Evolutionary conservation across 2,113 vertebrate species (phyloP).

Genomic region (Todiramphus chloris): DNA sequence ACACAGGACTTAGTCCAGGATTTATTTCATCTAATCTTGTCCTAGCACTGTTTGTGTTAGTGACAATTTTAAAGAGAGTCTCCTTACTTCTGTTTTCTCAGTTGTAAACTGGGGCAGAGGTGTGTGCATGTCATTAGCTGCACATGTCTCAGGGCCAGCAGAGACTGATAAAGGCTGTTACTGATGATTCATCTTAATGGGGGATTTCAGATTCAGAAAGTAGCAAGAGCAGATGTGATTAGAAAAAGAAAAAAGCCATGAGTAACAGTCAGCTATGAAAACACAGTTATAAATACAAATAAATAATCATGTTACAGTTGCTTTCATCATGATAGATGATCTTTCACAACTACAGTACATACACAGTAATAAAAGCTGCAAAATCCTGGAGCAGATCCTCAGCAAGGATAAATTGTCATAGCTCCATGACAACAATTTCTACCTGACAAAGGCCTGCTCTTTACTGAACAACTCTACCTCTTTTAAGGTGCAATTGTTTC

Average conservation of each 20-base stretch:
- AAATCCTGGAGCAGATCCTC: not conserved
- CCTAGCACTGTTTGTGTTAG: too few species aligned
- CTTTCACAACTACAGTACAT: not conserved
- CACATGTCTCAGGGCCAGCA: not conserved
- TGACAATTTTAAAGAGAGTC: too few species aligned
- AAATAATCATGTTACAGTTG: not conserved
- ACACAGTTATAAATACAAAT: not conserved
- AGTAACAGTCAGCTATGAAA: not conserved
- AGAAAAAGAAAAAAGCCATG: not conserved
- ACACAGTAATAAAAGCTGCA: not conserved
- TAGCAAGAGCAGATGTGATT: not conserved
- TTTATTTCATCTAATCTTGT: not conserved
- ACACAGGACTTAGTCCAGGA: not conserved
- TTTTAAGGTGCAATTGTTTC: not conserved
- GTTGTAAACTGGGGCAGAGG: not conserved
- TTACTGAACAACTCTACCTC: not conserved
- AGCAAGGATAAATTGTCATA: not conserved
- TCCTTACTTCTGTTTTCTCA: not conserved
- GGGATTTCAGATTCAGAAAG: not conserved
- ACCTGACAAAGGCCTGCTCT: not conserved
- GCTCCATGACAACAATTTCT: conserved; percentile 28
- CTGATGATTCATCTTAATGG: not conserved
- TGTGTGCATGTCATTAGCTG: not conserved
- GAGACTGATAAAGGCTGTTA: not conserved
- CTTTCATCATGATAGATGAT: not conserved